Percentiles rank a stretch among this genome's conserved stretches.
Conservation (phyloP, 2,797 vertebrate species). For the Macropodus opercularis region DNA sequence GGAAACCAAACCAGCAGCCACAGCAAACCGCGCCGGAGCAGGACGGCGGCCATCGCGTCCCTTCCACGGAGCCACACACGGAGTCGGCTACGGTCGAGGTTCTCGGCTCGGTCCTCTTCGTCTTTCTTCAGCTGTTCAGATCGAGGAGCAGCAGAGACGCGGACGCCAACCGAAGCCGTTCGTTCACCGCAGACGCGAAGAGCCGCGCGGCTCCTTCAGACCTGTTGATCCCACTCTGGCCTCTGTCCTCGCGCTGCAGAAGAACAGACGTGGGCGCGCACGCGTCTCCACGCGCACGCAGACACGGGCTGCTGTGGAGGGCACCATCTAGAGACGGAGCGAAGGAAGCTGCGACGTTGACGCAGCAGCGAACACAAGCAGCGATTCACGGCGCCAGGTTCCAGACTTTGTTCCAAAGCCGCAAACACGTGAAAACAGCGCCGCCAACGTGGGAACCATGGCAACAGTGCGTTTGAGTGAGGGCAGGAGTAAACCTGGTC, state of each 20-base stretch:
- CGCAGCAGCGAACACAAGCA: too few relatives aligned
- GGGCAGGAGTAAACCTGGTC: too few relatives aligned
- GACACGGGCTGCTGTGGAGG: constrained; percentile 32
- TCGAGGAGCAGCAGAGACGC: constrained; percentile 29
- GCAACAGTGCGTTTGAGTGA: too few relatives aligned
- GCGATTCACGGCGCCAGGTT: too few relatives aligned
- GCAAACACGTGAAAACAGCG: too few relatives aligned
- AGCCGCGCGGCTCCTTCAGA: constrained; percentile 16
- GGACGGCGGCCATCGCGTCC: constrained; percentile 39
- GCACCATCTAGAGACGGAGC: constrained; percentile 58
- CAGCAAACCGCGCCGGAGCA: constrained; percentile 31
- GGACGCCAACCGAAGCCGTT: constrained; percentile 53
- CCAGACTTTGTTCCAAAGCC: constrained; percentile 6
- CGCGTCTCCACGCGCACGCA: background rate
- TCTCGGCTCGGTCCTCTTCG: background rate
- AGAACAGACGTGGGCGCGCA: background rate
- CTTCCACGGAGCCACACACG: constrained; percentile 19
- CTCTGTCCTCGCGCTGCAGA: constrained; percentile 19
- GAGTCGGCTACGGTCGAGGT: constrained; percentile 30
- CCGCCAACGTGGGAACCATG: too few relatives aligned
- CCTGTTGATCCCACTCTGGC: constrained; percentile 29
- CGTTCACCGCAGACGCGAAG: constrained; percentile 54
- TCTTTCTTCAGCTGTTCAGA: background rate
- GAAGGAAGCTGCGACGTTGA: too few relatives aligned
- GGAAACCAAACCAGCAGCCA: constrained; percentile 58